These are phyloP conservation scores for Muscina levida DNA, from an alignment of 2,888 invertebrate genomes.

Conservation along the genomic window DNA sequence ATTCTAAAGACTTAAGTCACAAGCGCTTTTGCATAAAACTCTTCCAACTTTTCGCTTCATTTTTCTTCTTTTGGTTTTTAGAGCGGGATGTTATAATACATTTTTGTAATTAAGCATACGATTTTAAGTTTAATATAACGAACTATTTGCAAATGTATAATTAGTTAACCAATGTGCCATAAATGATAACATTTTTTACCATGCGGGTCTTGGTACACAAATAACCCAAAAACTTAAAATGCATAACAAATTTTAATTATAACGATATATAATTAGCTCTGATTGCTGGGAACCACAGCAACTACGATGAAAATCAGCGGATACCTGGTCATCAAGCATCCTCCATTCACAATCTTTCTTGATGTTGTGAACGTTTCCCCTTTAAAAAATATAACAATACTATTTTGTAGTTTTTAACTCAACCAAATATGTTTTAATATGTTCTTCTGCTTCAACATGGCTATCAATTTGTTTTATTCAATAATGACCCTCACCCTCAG, in stretches of 20 bases:
- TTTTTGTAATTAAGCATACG: too few species aligned
- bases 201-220: too few species aligned
- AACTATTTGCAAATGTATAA: neutral
- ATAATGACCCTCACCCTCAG: neutral
- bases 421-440: too few species aligned
- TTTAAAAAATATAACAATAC: slow-evolving; percentile 19
- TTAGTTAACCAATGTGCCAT: neutral
- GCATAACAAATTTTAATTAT: slow-evolving; percentile 26
- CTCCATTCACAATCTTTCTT: slow-evolving; percentile 11
- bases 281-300: neutral
- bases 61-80: neutral
- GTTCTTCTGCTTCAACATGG: too few species aligned
- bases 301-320: neutral
- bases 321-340: neutral
- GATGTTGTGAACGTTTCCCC: neutral
- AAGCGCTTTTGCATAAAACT: too few species aligned
- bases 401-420: too few species aligned
- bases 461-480: neutral
- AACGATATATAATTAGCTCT: neutral
- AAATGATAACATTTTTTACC: neutral
- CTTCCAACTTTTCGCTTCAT: too few species aligned
- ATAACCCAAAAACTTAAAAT: slow-evolving; percentile 10
- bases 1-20: too few species aligned
- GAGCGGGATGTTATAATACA: neutral
- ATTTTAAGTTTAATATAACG: neutral